A percentile compares a stretch with the other conserved stretches of the same genome.
phyloP scores from a whole-genome alignment of 1,140 invertebrate species.

The Drosophila sp. region DNA sequence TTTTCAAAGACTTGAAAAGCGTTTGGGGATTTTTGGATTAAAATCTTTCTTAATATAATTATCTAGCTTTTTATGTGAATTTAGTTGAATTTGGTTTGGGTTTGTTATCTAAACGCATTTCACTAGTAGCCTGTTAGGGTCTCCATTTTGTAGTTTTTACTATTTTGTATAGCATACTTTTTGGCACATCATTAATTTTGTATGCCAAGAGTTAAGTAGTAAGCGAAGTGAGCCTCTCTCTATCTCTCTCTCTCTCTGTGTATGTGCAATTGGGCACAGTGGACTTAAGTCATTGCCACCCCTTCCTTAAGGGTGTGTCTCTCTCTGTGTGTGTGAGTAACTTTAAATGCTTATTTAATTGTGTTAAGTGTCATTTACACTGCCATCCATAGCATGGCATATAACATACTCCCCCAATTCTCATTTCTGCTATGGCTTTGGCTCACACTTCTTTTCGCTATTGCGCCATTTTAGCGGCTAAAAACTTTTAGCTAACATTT shows the following conservation, averaged over 20 bases:
- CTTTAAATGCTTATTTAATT: conserved; percentile 81
- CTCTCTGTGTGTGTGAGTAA: conserved; percentile 39
- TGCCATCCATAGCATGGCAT: conserved; percentile 27
- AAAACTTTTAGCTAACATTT: conserved; percentile 78
- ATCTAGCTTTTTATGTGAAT: too few relatives aligned
- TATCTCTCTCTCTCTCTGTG: conserved; percentile 25
- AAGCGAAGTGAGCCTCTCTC: conserved; percentile 5
- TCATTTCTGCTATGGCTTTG: conserved; percentile 21
- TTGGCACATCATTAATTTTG: conserved; percentile 71
- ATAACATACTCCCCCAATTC: neutral
- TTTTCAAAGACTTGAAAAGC: too few relatives aligned
- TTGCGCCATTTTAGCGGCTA: conserved; percentile 66
- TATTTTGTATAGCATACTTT: conserved; percentile 60
- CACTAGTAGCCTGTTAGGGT: neutral
- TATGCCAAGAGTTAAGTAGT: conserved; percentile 50
- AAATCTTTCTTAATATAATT: too few relatives aligned
- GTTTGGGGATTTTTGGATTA: too few relatives aligned
- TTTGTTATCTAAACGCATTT: neutral
- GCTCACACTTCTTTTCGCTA: conserved; percentile 23
- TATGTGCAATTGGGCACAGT: conserved; percentile 45
- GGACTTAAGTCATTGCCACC: conserved; percentile 51
- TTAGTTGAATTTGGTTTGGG: too few relatives aligned
- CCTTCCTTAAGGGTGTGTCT: conserved; percentile 5
- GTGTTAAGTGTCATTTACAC: conserved; percentile 81
- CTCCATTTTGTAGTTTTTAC: neutral